Evolutionary conservation across 2,888 invertebrate genomes (phyloP), one percentile per base, ranked within the genome.

Genomic region (Ornithoptera priamus): DNA sequence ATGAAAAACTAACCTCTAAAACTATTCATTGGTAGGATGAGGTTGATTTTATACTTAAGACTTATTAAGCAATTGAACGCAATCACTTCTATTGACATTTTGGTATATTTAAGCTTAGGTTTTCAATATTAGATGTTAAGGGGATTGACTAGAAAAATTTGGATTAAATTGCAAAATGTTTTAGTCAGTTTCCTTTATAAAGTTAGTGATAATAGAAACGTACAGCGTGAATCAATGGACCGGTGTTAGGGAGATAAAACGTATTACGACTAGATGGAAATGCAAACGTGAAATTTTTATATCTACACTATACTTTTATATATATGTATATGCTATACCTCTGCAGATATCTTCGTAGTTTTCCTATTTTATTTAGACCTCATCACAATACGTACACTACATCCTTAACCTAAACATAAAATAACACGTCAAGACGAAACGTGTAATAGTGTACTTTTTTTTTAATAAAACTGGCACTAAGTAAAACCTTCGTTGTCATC

Each of bases 71-170:
- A 74, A 73, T 75, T 79, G 65, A 72, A 69, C 39, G 65, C 30
- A 62, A 65, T 71, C 36, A 78, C 61, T 62, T 71, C 78, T 80
- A 82, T 77, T 81, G 84, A 81, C 75, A 79, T 81, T 88, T 89
- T 89, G 88, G 89, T 89, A 86, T 86, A n/a, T 70, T 83, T 86
- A 66, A 89, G 83, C 88, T 86, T 86, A 87, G 83, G 82, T 81
- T 30, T 30, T 78, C 76, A 71, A 78, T 75, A 75, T 74, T 81
- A 81, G 82, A 84, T 78, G 78, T 82, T 85, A 83, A 53, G 80
- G 81, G 81, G 80, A 84, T 86, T 92, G 92, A 92, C 92, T 92
- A 92, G 92, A 92, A 83, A 91, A 90, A 85, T 90, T 90, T 91
- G 89, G 90, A 87, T 89, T 87, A 2, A 62, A 62, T 69, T 85